These are phyloP conservation scores for Halocynthia roretzi DNA, from an alignment of 23 tunicate species.

Conservation along the genomic window DNA sequence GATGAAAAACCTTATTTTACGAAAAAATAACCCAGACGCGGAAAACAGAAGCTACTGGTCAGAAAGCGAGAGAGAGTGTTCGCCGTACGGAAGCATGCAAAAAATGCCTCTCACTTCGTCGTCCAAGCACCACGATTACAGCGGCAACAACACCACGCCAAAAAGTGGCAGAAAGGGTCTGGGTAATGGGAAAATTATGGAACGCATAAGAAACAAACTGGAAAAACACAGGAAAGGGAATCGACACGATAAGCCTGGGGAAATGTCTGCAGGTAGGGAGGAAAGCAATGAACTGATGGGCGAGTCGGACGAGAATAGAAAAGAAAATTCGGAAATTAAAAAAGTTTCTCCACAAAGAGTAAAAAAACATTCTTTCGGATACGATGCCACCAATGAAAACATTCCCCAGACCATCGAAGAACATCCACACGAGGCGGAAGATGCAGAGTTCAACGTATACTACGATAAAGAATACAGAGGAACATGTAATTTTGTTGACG, in stretches of 20 bases:
- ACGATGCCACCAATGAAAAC: constrained; percentile 17
- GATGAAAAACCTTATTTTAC: constrained; percentile 35
- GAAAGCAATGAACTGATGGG: no score
- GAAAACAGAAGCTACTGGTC: constrained; percentile 15
- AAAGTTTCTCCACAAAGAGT: no score
- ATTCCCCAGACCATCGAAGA: constrained; percentile 29
- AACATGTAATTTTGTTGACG: constrained; percentile 1
- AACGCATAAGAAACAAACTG: no score
- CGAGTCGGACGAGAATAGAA: background rate
- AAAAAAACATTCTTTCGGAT: constrained; percentile 7
- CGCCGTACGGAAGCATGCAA: constrained; percentile 10
- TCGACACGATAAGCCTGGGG: no score
- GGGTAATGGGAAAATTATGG: no score
- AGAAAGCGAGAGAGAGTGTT: constrained; percentile 23
- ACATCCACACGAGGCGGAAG: constrained; percentile 21
- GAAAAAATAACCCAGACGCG: constrained; percentile 19
- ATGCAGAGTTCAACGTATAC: background rate
- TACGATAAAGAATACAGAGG: background rate
- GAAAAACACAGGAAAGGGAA: no score
- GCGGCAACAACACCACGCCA: no score
- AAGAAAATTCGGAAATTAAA: background rate
- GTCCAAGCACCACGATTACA: constrained; percentile 3
- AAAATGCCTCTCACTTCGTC: constrained; percentile 7
- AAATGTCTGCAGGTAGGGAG: no score
- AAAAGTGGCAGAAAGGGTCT: no score